A percentile compares a stretch with the other conserved stretches of the same genome.
These are phyloP conservation scores for Silurus aristotelis DNA, from an alignment of 2,797 vertebrate species.

Conservation along the genomic window DNA sequence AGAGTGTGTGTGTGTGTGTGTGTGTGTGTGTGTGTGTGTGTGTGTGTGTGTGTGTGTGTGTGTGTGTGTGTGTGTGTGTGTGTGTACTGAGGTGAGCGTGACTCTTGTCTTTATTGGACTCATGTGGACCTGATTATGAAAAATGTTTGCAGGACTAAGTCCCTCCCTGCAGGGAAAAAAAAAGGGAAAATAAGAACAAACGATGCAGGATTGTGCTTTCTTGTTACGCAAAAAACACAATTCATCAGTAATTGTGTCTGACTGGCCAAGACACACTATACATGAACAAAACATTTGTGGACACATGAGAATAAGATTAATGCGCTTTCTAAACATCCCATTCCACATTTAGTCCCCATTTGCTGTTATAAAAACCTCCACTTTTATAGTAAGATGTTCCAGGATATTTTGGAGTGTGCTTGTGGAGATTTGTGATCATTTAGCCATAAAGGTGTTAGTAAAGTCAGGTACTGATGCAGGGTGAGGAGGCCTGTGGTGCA, in stretches of 20 bases:
- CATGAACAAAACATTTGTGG: too few species aligned
- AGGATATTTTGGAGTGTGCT: too few species aligned
- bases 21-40: conserved; percentile 9
- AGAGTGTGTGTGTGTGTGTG: conserved; percentile 6
- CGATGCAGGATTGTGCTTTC: background rate
- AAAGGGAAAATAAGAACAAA: background rate
- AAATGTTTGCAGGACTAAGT: conserved; percentile 35
- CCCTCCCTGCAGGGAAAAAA: conserved; percentile 13
- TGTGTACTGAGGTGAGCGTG: conserved; percentile 13
- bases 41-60: background rate
- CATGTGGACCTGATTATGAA: conserved; percentile 42
- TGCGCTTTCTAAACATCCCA: too few species aligned
- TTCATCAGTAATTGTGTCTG: conserved; percentile 18
- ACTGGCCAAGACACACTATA: conserved; percentile 8
- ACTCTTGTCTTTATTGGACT: conserved; percentile 38
- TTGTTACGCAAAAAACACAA: background rate
- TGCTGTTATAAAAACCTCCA: too few species aligned
- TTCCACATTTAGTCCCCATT: too few species aligned
- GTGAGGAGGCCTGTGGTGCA: too few species aligned
- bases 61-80: conserved; percentile 6
- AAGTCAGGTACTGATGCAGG: too few species aligned
- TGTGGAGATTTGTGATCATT: too few species aligned
- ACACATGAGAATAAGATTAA: too few species aligned
- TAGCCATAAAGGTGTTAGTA: too few species aligned
- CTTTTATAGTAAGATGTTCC: too few species aligned